A percentile compares a stretch with the other conserved stretches of the same genome.
These are phyloP conservation scores for Perdita meconis DNA, from an alignment of 2,888 invertebrate species.

Conservation along the genomic window DNA sequence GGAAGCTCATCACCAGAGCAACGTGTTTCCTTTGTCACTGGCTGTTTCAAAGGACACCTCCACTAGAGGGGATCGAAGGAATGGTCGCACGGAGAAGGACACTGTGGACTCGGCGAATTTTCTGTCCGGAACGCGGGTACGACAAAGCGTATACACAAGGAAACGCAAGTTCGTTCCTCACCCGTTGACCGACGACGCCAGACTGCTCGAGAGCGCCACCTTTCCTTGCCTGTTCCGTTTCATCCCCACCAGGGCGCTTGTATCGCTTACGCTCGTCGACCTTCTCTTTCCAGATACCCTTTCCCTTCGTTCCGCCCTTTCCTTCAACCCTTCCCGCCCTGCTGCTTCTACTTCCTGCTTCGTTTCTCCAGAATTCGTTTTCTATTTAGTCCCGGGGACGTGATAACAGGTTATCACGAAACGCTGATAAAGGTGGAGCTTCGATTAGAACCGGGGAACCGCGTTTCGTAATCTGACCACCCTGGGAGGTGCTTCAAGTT, in stretches of 20 bases:
- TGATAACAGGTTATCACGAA: too few relatives aligned
- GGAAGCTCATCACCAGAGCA: slow-evolving; percentile 46
- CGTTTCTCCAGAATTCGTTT: background rate
- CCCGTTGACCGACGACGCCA: slow-evolving; percentile 78
- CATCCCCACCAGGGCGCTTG: slow-evolving; percentile 50
- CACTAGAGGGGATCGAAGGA: background rate
- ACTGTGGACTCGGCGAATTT: too few relatives aligned
- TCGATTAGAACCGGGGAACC: too few relatives aligned
- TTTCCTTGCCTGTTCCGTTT: slow-evolving; percentile 56
- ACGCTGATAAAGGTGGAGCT: too few relatives aligned
- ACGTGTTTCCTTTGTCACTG: slow-evolving; percentile 6
- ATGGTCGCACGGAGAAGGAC: slow-evolving; percentile 5
- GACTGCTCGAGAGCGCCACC: slow-evolving; percentile 75
- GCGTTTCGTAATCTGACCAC: too few relatives aligned
- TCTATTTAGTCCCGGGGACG: too few relatives aligned
- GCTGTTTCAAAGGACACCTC: slow-evolving; percentile 4
- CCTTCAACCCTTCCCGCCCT: background rate
- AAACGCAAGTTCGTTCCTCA: slow-evolving; percentile 40
- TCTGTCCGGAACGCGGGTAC: too few relatives aligned
- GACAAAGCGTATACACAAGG: slow-evolving; percentile 8
- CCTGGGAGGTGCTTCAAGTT: too few relatives aligned
- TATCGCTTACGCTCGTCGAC: background rate
- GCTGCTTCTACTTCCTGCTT: background rate
- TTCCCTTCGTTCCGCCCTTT: slow-evolving; percentile 9
- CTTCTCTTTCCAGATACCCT: slow-evolving; percentile 16